Percentiles rank a stretch among this genome's conserved stretches.
Conservation (phyloP, 2,113 vertebrate genomes). For the Spea multiplicata region DNA sequence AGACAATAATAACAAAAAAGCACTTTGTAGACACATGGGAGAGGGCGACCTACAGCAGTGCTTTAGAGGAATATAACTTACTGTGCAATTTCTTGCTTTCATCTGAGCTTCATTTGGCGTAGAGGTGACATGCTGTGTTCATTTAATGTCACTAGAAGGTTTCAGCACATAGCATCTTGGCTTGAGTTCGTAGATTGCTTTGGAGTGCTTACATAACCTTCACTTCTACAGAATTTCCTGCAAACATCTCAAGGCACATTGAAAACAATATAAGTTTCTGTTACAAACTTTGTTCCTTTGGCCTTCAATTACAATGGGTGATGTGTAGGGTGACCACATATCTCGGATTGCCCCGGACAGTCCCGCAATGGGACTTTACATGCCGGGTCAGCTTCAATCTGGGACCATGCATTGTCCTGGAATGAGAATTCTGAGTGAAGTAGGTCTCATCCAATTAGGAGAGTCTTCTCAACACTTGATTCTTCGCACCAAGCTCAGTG, state of each 20-base stretch:
- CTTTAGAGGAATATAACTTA: slow-evolving; percentile 18
- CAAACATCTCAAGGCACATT: neutral
- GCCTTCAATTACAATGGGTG: too few species aligned
- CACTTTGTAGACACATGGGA: slow-evolving; percentile 22
- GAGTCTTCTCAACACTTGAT: too few species aligned
- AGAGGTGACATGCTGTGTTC: slow-evolving; percentile 33
- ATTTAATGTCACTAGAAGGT: slow-evolving; percentile 40
- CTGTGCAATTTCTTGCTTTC: slow-evolving; percentile 37
- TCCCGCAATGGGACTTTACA: too few species aligned
- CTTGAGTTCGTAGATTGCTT: slow-evolving; percentile 2
- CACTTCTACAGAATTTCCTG: neutral
- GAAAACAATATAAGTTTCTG: too few species aligned
- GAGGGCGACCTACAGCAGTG: neutral
- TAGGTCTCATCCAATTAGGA: too few species aligned
- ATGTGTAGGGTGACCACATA: too few species aligned
- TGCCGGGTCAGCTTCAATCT: too few species aligned
- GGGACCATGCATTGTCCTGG: too few species aligned
- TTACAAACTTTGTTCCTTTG: neutral
- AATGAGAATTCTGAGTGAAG: too few species aligned
- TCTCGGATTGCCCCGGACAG: too few species aligned
- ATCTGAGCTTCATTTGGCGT: slow-evolving; percentile 24
- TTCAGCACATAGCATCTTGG: neutral
- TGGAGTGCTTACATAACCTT: slow-evolving; percentile 27
- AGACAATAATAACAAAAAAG: slow-evolving; percentile 27
- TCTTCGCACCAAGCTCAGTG: too few species aligned